Percentiles rank a stretch among this genome's conserved stretches.
phyloP scores from a whole-genome alignment of 2,797 vertebrate genomes.

The Periparus ater region DNA sequence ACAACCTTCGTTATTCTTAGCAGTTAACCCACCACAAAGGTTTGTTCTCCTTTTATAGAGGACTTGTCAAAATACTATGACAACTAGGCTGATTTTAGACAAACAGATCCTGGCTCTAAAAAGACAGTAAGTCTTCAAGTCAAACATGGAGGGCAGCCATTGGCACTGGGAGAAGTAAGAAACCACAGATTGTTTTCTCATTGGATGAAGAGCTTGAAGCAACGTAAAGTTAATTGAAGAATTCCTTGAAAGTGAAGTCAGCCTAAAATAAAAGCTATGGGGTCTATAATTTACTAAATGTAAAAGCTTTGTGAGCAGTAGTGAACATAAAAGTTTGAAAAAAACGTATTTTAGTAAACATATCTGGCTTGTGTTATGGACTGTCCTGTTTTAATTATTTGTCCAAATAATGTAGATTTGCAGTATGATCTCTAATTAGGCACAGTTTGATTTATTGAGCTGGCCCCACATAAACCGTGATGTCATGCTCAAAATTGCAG shows the following conservation, averaged over 20 bases:
- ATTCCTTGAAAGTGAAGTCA: constrained; percentile 87
- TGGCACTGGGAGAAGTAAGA: constrained; percentile 68
- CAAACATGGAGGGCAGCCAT: constrained; percentile 80
- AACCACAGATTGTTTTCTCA: constrained; percentile 79
- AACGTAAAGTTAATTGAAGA: constrained; percentile 85
- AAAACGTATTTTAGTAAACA: constrained; percentile 77
- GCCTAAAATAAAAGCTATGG: constrained; percentile 72
- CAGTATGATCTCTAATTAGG: constrained; percentile 80
- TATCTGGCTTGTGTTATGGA: constrained; percentile 77
- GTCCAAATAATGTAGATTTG: constrained; percentile 74
- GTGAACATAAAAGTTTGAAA: constrained; percentile 71
- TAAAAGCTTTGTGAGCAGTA: constrained; percentile 75
- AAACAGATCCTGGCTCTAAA: constrained; percentile 68
- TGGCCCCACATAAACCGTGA: constrained; percentile 80
- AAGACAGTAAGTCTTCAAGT: constrained; percentile 77
- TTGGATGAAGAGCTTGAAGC: constrained; percentile 77
- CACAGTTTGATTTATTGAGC: constrained; percentile 76
- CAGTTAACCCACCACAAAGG: constrained; percentile 37
- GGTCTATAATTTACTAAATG: constrained; percentile 76
- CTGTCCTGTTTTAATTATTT: constrained; percentile 75
- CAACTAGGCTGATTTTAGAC: constrained; percentile 76
- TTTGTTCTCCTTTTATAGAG: constrained; percentile 65
- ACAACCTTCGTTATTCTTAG: constrained; percentile 23
- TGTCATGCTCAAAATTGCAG: constrained; percentile 81
- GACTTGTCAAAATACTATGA: constrained; percentile 77